phyloP scores from a whole-genome alignment of 2,888 invertebrate species.

The Orthosia gracilis region DNA sequence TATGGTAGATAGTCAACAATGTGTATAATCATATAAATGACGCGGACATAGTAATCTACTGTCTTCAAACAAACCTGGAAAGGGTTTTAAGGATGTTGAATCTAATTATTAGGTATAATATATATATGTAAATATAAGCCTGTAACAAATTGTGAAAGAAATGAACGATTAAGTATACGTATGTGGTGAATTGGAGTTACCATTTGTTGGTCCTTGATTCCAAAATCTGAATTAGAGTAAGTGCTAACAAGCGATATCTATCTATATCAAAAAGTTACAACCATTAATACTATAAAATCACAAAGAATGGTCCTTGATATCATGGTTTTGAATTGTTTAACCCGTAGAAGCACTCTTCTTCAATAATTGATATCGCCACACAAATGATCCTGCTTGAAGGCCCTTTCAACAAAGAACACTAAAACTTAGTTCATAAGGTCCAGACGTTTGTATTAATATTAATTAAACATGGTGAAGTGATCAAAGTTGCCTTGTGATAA shows the following conservation, averaged over 20 bases:
- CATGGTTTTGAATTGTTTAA: conserved; percentile 2
- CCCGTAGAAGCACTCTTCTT: not conserved
- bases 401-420: not conserved
- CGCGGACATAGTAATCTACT: conserved; percentile 13
- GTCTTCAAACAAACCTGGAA: not conserved
- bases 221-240: not conserved
- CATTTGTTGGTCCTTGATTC: not conserved
- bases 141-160: no score
- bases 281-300: not conserved
- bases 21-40: conserved; percentile 36
- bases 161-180: no score
- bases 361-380: not conserved
- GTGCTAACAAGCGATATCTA: not conserved
- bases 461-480: conserved; percentile 19
- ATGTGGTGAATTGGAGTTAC: not conserved
- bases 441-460: conserved; percentile 24
- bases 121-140: no score
- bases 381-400: not conserved
- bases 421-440: not conserved
- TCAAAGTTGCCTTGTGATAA: conserved; percentile 54
- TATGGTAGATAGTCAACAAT: conserved; percentile 8
- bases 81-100: conserved; percentile 15
- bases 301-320: not conserved
- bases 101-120: no score
- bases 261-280: not conserved